phyloP scores from a whole-genome alignment of 2,888 invertebrate species.

The Vannuccia rotundouncinata region DNA sequence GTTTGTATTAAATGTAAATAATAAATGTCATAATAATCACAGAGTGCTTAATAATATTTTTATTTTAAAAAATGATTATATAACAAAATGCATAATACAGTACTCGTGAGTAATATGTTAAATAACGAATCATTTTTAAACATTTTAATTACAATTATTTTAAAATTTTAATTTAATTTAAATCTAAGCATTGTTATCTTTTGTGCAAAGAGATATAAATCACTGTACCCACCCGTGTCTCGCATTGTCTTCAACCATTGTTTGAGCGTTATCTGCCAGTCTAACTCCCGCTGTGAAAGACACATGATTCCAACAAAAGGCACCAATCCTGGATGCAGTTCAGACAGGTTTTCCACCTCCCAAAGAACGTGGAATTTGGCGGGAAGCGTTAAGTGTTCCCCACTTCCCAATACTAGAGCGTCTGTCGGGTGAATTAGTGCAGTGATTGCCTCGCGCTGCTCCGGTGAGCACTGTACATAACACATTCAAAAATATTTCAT shows the following conservation, averaged over 20 bases:
- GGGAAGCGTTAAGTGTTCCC: constrained; percentile 49
- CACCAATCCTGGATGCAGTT: constrained; percentile 31
- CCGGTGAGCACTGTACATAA: constrained; percentile 44
- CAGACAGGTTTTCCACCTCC: constrained; percentile 46
- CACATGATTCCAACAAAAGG: constrained; percentile 11
- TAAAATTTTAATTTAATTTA: background rate
- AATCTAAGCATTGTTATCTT: constrained; percentile 41
- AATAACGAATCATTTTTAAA: too few species aligned
- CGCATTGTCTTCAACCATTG: constrained; percentile 51
- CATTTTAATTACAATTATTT: too few species aligned
- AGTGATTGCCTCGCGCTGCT: constrained; percentile 51
- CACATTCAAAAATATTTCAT: too few species aligned
- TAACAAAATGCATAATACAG: too few species aligned
- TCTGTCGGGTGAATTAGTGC: constrained; percentile 48
- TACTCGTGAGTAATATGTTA: too few species aligned
- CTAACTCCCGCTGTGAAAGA: constrained; percentile 50
- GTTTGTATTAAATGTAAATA: too few species aligned
- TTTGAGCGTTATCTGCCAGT: constrained; percentile 52
- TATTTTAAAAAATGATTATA: background rate
- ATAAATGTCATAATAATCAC: background rate
- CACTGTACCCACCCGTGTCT: too few species aligned
- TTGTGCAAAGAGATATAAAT: too few species aligned
- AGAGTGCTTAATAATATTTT: background rate
- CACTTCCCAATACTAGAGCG: constrained; percentile 51
- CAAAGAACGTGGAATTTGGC: constrained; percentile 52